Conservation (phyloP, 2,113 vertebrate species). For the Brienomyrus longianalis region DNA sequence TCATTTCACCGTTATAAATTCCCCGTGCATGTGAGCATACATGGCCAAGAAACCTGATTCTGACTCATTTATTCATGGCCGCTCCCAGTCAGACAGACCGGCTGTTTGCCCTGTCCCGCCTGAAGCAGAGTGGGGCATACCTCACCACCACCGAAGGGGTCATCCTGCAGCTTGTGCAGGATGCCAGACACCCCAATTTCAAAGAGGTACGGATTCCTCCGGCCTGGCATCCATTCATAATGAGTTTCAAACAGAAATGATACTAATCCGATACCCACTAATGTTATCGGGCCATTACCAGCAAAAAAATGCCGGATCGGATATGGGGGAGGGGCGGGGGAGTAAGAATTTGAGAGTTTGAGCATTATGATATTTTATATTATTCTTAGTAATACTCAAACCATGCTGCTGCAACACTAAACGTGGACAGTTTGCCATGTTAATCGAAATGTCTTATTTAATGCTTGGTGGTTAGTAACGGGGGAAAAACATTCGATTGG, state of each 20-base stretch:
- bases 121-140: conserved; percentile 78
- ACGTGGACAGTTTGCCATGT: not conserved
- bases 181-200: conserved; percentile 72
- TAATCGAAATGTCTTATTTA: not conserved
- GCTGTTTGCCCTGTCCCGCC: conserved; percentile 70
- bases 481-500: not conserved
- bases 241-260: not conserved
- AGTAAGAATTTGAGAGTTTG: not conserved
- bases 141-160: conserved; percentile 78
- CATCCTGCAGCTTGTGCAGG: conserved; percentile 75
- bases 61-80: not conserved
- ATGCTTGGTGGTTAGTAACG: not conserved
- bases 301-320: not conserved
- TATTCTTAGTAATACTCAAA: not conserved
- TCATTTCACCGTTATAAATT: not conserved
- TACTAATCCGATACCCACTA: not conserved
- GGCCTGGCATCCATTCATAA: not conserved
- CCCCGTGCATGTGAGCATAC: not conserved
- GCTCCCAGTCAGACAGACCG: conserved; percentile 75
- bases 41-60: not conserved
- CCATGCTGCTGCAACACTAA: not conserved
- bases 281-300: not conserved
- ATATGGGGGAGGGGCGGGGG: too few relatives aligned
- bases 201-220: conserved; percentile 61
- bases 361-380: not conserved